phyloP scores from a whole-genome alignment of 2,888 invertebrate species.

The Poecilus cupreus region DNA sequence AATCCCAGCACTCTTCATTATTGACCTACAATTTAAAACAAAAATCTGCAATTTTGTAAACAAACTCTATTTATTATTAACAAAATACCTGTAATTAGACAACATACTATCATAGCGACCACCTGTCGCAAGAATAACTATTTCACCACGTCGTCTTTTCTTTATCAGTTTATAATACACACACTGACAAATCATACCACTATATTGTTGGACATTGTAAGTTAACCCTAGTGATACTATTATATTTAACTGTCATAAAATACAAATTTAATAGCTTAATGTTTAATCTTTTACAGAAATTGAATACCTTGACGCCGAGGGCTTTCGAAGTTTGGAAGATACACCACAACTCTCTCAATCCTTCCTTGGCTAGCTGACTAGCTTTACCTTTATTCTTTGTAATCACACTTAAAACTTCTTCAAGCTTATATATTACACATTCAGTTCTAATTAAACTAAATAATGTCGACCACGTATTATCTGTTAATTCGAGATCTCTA shows the following conservation, averaged over 20 bases:
- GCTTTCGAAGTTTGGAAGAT: constrained; percentile 82
- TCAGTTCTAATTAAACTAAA: constrained; percentile 82
- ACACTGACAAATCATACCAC: constrained; percentile 82
- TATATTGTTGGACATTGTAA: constrained; percentile 79
- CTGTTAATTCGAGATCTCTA: constrained; percentile 80
- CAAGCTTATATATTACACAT: constrained; percentile 77
- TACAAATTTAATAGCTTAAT: too few species aligned
- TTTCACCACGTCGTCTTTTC: constrained; percentile 75
- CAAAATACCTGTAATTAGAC: constrained; percentile 76
- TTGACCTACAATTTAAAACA: constrained; percentile 47
- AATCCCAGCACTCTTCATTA: constrained; percentile 68
- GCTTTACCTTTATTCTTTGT: constrained; percentile 83
- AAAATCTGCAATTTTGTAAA: too few species aligned
- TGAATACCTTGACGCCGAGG: constrained; percentile 83
- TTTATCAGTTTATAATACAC: constrained; percentile 77
- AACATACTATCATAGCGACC: constrained; percentile 93
- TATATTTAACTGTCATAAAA: constrained; percentile 75
- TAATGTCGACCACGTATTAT: constrained; percentile 79
- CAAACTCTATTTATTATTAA: too few species aligned
- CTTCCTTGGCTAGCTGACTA: constrained; percentile 80
- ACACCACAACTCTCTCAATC: constrained; percentile 83
- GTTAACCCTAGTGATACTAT: constrained; percentile 78
- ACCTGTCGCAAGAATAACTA: constrained; percentile 88
- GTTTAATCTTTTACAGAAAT: too few species aligned
- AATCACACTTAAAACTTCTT: constrained; percentile 78